A percentile compares a stretch with the other conserved stretches of the same genome.
Conservation (phyloP, 2,797 vertebrate species). For the Fistularia commersonii region DNA sequence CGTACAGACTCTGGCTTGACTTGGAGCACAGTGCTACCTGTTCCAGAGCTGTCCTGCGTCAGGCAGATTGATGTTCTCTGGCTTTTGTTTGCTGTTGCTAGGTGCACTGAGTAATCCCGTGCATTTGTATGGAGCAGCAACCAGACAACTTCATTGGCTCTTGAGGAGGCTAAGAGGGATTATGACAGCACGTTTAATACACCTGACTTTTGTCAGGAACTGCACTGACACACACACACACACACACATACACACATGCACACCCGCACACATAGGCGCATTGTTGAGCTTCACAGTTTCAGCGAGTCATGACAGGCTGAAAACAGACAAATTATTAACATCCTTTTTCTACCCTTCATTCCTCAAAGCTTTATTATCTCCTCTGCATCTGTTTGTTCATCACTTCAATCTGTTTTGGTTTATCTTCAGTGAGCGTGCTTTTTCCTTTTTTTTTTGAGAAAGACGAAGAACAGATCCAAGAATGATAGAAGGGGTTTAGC, state of each 20-base stretch:
- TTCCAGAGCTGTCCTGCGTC: neutral
- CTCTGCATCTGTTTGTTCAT: constrained; percentile 5
- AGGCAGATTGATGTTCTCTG: constrained; percentile 51
- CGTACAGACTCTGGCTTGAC: neutral
- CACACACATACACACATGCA: constrained; percentile 23
- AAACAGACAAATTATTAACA: constrained; percentile 41
- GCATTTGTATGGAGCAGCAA: constrained; percentile 55
- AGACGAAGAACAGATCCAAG: constrained; percentile 1
- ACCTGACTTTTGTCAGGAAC: constrained; percentile 51
- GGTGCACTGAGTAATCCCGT: constrained; percentile 61
- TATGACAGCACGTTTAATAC: constrained; percentile 62
- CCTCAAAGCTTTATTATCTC: constrained; percentile 18
- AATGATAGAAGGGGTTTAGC: constrained; percentile 27
- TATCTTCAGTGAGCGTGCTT: constrained; percentile 17
- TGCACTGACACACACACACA: constrained; percentile 43
- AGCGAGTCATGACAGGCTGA: constrained; percentile 38
- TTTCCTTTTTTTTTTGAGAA: constrained; percentile 7
- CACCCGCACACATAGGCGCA: constrained; percentile 8
- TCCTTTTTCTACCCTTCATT: constrained; percentile 22
- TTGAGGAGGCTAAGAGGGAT: constrained; percentile 57
- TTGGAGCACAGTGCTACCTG: neutral
- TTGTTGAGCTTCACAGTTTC: constrained; percentile 26
- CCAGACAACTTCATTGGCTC: constrained; percentile 59
- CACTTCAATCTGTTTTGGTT: constrained; percentile 4
- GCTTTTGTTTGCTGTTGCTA: constrained; percentile 59